Evolutionary conservation across 2,113 vertebrate genomes (phyloP).

Genomic region (pig (Sus scrofa)): DNA sequence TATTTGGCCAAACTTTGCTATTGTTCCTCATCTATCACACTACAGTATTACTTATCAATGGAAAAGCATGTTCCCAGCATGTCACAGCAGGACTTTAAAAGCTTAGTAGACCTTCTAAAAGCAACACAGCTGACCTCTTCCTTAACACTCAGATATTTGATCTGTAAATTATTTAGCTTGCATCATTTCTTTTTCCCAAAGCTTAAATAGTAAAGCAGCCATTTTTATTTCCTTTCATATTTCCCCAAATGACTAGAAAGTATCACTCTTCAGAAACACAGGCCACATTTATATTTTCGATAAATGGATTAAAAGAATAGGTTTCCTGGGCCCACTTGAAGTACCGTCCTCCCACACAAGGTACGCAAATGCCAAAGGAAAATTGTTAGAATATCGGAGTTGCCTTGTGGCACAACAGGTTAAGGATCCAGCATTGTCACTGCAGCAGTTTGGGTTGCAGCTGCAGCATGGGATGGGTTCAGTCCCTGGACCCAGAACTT

Average conservation of each 20-base stretch:
- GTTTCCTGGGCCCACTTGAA: not conserved
- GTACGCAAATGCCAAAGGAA: not conserved
- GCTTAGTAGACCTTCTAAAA: conserved; percentile 57
- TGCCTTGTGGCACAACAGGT: no score
- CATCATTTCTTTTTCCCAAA: conserved; percentile 32
- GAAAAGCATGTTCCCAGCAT: conserved; percentile 61
- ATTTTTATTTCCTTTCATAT: conserved; percentile 54
- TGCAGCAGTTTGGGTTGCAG: no score
- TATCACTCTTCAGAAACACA: conserved; percentile 27
- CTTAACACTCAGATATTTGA: conserved; percentile 67
- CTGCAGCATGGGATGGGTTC: no score
- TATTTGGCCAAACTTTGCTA: conserved; percentile 60
- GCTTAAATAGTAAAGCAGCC: conserved; percentile 28
- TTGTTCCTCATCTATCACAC: conserved; percentile 62
- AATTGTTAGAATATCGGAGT: not conserved
- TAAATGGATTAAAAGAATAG: not conserved
- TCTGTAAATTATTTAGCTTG: conserved; percentile 58
- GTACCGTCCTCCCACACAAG: not conserved
- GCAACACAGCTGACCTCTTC: conserved; percentile 70
- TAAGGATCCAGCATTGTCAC: no score
- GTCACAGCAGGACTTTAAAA: conserved; percentile 39
- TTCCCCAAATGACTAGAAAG: conserved; percentile 55
- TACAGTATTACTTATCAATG: conserved; percentile 51
- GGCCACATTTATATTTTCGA: not conserved
- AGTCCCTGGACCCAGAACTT: no score